phyloP scores from a whole-genome alignment of 2,797 vertebrate species.

The Falco rusticolus region DNA sequence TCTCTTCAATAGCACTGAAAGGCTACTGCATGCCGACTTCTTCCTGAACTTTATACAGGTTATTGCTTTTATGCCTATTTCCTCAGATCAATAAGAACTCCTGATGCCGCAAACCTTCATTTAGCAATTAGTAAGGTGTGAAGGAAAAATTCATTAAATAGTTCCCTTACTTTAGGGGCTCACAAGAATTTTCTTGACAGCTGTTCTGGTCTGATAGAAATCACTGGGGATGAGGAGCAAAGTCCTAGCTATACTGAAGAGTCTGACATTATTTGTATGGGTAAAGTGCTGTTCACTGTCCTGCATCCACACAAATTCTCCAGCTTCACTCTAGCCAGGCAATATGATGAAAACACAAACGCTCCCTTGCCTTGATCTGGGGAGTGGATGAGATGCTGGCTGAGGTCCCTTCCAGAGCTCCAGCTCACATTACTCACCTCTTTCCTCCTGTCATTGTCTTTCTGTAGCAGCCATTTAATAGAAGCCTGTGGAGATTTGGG shows the following conservation, averaged over 20 bases:
- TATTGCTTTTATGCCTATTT: conserved; percentile 35
- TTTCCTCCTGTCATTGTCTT: conserved; percentile 96
- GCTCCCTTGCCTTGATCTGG: accelerated
- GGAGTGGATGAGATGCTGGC: not conserved
- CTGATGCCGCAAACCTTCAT: not conserved
- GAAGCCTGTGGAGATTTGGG: conserved; percentile 95
- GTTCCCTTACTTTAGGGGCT: not conserved
- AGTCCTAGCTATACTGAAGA: not conserved
- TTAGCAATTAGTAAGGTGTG: not conserved
- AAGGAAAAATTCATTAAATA: conserved; percentile 17
- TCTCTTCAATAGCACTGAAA: conserved; percentile 43
- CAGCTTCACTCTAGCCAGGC: not conserved
- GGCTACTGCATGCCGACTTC: conserved; percentile 15
- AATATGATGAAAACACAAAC: not conserved
- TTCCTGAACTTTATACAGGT: conserved; percentile 10
- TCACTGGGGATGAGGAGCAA: not conserved
- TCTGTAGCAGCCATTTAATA: conserved; percentile 94
- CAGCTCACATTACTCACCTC: conserved; percentile 82
- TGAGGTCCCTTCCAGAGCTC: not conserved
- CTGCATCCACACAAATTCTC: not conserved
- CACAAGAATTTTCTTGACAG: not conserved
- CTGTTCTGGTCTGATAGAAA: not conserved
- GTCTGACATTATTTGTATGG: not conserved
- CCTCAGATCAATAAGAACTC: not conserved
- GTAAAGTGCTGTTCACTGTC: not conserved